phyloP scores from a whole-genome alignment of 37 sponge, comb jelly and placozoan species.

The Ianthella basta region DNA sequence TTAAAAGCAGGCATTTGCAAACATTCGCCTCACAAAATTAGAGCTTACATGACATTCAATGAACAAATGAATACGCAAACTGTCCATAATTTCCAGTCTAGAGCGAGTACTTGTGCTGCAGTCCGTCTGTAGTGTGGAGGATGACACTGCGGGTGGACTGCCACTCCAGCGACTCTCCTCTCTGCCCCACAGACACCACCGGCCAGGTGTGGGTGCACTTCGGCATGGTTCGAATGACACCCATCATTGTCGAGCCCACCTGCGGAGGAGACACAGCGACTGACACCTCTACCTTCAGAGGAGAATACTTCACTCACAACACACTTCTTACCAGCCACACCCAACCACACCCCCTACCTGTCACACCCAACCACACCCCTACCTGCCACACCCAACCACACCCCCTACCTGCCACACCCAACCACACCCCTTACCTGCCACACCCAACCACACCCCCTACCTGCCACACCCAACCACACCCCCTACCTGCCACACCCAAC shows the following conservation, averaged over 20 bases:
- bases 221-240: constrained; percentile 47
- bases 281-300: too few relatives aligned
- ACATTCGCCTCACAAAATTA: too few relatives aligned
- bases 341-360: too few relatives aligned
- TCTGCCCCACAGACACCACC: constrained; percentile 34
- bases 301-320: too few relatives aligned
- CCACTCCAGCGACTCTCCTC: constrained; percentile 65
- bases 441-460: neutral
- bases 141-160: constrained; percentile 41
- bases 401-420: neutral
- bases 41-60: too few relatives aligned
- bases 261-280: neutral
- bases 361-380: neutral
- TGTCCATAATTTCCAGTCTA: neutral
- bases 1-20: too few relatives aligned
- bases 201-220: constrained; percentile 75
- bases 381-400: neutral
- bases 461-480: constrained; percentile 55
- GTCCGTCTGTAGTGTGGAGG: constrained; percentile 60
- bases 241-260: constrained; percentile 61
- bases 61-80: too few relatives aligned
- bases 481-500: constrained; percentile 72
- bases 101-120: constrained; percentile 71
- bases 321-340: too few relatives aligned
- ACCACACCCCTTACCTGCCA: neutral